phyloP scores from a whole-genome alignment of 2,888 invertebrate genomes.

The Ctena decussata region DNA sequence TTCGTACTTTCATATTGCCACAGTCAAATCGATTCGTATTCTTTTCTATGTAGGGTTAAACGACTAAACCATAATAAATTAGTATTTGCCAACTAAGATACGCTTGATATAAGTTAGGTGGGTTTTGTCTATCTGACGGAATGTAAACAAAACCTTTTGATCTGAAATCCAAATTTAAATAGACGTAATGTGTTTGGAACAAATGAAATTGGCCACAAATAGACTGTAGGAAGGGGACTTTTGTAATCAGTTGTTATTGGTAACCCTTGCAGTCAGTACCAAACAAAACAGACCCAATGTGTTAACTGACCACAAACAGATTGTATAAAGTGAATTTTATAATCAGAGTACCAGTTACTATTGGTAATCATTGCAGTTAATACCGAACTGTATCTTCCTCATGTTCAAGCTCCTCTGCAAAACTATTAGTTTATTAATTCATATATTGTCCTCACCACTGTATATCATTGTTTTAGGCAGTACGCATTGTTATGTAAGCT shows the following conservation, averaged over 20 bases:
- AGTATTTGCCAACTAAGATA: slow-evolving; percentile 47
- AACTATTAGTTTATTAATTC: no score
- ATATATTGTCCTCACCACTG: no score
- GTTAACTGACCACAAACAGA: no score
- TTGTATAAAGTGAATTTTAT: no score
- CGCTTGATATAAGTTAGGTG: slow-evolving; percentile 12
- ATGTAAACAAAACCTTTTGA: slow-evolving; percentile 40
- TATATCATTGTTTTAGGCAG: no score
- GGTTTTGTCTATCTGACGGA: slow-evolving; percentile 49
- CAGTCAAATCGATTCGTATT: not conserved
- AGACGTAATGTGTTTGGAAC: slow-evolving; percentile 1
- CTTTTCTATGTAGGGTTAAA: not conserved
- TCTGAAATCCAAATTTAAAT: slow-evolving; percentile 1
- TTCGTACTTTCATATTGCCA: slow-evolving; percentile 20
- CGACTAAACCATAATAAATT: slow-evolving; percentile 19
- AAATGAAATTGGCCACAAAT: not conserved
- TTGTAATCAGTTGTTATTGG: not conserved
- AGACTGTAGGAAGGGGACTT: not conserved
- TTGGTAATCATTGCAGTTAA: no score
- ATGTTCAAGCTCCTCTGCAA: no score
- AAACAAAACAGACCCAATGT: no score
- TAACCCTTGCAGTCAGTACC: not conserved
- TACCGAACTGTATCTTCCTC: no score
- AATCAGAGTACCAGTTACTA: no score
- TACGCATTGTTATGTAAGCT: no score